These are phyloP conservation scores for Copidosoma aretas DNA, from an alignment of 2,888 invertebrate species.

Conservation along the genomic window DNA sequence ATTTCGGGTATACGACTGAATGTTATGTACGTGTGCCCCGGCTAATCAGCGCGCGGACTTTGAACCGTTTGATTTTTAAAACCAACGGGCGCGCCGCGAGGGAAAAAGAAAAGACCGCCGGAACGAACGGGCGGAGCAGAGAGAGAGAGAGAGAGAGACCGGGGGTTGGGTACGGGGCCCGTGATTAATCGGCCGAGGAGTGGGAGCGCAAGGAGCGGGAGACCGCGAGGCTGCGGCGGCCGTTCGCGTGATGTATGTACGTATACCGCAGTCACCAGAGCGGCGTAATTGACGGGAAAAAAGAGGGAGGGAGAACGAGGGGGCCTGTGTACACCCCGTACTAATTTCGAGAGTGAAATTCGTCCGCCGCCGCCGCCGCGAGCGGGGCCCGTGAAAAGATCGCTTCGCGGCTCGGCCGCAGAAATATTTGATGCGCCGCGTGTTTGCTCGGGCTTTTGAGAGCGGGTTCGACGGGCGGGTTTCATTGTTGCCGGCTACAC, in stretches of 20 bases:
- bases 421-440: too few relatives aligned
- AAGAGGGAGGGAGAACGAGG: neutral
- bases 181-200: slow-evolving; percentile 1
- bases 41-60: too few relatives aligned
- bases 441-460: too few relatives aligned
- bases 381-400: too few relatives aligned
- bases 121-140: neutral
- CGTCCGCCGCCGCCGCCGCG: too few relatives aligned
- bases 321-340: neutral
- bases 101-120: neutral
- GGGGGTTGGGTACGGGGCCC: too few relatives aligned
- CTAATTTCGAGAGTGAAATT: slow-evolving; percentile 21
- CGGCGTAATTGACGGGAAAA: slow-evolving; percentile 25
- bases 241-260: neutral
- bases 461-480: too few relatives aligned
- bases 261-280: too few relatives aligned
- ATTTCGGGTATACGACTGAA: too few relatives aligned
- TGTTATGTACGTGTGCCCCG: too few relatives aligned
- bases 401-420: too few relatives aligned
- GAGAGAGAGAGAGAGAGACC: neutral
- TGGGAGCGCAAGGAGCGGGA: neutral
- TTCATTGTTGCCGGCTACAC: too few relatives aligned
- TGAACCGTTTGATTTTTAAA: neutral
- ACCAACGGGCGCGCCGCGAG: neutral
- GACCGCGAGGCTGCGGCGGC: slow-evolving; percentile 7